phyloP scores from a whole-genome alignment of 2,888 invertebrate species.

The Zele albiditarsus region DNA sequence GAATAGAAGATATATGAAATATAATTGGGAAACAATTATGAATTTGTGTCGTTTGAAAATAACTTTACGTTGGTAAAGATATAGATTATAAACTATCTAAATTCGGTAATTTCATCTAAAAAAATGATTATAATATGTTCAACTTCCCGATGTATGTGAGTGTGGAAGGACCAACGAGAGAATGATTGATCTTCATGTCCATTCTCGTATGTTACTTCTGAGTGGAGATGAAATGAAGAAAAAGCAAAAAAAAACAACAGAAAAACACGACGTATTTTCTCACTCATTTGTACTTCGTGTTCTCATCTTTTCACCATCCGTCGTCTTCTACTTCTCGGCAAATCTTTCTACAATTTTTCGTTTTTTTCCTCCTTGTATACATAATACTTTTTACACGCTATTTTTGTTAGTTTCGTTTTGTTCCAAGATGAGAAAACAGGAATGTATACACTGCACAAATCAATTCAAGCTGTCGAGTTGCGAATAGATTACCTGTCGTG shows the following conservation, averaged over 20 bases:
- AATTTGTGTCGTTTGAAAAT: too few relatives aligned
- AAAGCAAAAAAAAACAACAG: neutral
- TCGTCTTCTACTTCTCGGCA: slow-evolving; percentile 44
- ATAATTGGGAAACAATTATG: too few relatives aligned
- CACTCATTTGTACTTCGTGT: slow-evolving; percentile 23
- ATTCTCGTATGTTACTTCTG: slow-evolving; percentile 21
- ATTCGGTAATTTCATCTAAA: neutral
- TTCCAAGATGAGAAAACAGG: slow-evolving; percentile 39
- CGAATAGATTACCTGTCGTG: slow-evolving; percentile 51
- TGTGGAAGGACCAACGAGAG: slow-evolving; percentile 45
- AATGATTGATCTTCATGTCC: slow-evolving; percentile 66
- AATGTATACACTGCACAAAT: slow-evolving; percentile 49
- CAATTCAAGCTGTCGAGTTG: slow-evolving; percentile 60
- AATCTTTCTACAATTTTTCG: slow-evolving; percentile 37
- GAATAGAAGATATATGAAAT: too few relatives aligned
- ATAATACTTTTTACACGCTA: slow-evolving; percentile 17
- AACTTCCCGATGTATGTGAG: neutral
- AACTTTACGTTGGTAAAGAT: too few relatives aligned
- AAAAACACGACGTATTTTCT: slow-evolving; percentile 26
- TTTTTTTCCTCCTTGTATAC: slow-evolving; percentile 32
- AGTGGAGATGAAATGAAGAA: slow-evolving; percentile 37
- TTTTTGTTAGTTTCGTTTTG: slow-evolving; percentile 41
- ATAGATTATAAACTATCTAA: too few relatives aligned
- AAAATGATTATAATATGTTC: slow-evolving; percentile 14
- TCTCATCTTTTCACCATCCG: slow-evolving; percentile 40